Evolutionary conservation across 2,888 invertebrate genomes (phyloP).

Genomic region (Synanthedon tipuliformis): DNA sequence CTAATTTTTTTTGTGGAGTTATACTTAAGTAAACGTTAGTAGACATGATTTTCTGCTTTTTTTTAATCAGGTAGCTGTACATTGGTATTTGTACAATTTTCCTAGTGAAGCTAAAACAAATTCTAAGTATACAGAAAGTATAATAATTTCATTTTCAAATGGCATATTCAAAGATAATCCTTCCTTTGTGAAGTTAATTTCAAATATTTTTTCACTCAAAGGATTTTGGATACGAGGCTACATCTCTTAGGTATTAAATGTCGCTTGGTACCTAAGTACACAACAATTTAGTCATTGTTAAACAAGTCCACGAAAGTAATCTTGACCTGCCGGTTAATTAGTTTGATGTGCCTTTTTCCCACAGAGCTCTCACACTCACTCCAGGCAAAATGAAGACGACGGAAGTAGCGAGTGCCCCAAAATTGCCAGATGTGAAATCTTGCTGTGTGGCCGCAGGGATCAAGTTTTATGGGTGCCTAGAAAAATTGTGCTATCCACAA

Average conservation of each 20-base stretch:
- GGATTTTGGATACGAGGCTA: background rate
- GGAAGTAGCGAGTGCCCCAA: conserved; percentile 72
- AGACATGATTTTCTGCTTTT: too few species aligned
- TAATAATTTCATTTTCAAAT: too few species aligned
- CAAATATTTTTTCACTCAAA: background rate
- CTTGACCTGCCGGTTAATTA: background rate
- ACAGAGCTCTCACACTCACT: conserved; percentile 74
- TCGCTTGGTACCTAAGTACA: too few species aligned
- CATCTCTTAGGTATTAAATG: background rate
- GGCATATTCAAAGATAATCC: background rate
- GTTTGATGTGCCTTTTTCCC: background rate
- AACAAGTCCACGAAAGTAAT: background rate
- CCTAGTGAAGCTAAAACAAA: background rate
- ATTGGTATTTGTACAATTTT: too few species aligned
- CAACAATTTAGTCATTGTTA: background rate
- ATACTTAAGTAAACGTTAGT: too few species aligned
- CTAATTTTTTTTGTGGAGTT: too few species aligned
- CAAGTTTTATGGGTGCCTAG: conserved; percentile 78
- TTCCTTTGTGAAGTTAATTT: background rate
- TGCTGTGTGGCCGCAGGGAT: conserved; percentile 81
- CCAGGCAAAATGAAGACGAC: conserved; percentile 73
- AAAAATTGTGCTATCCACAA: conserved; percentile 83
- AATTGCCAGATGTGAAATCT: conserved; percentile 78
- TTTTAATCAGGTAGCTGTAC: too few species aligned
- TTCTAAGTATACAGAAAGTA: background rate